These are phyloP conservation scores for Plagodis dolabraria DNA, from an alignment of 2,888 invertebrate species.

Conservation along the genomic window DNA sequence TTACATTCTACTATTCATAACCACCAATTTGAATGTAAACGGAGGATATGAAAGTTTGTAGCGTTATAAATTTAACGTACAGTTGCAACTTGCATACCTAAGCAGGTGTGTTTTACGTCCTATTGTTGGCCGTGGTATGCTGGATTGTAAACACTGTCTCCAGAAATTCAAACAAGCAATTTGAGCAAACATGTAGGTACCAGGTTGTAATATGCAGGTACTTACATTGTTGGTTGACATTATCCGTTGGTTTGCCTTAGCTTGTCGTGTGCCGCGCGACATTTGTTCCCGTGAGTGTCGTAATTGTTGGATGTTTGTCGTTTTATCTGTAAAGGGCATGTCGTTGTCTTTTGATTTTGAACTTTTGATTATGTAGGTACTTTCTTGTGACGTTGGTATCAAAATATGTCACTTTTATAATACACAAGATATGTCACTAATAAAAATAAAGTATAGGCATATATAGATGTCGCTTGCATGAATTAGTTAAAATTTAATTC, in stretches of 20 bases:
- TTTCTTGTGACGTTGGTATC: too few relatives aligned
- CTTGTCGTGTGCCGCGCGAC: slow-evolving; percentile 43
- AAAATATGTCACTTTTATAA: too few relatives aligned
- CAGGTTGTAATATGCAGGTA: slow-evolving; percentile 34
- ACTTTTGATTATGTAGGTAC: slow-evolving; percentile 11
- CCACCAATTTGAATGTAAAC: slow-evolving; percentile 35
- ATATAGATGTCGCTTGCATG: too few relatives aligned
- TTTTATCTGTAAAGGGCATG: slow-evolving; percentile 43
- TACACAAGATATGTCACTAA: too few relatives aligned
- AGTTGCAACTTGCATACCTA: slow-evolving; percentile 36
- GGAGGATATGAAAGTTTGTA: slow-evolving; percentile 38
- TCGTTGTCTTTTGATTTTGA: slow-evolving; percentile 33
- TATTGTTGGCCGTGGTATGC: slow-evolving; percentile 66
- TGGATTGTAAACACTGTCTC: slow-evolving; percentile 66
- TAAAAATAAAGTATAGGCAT: too few relatives aligned
- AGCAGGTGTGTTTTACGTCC: slow-evolving; percentile 45
- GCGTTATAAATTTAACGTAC: slow-evolving; percentile 39
- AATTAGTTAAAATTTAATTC: too few relatives aligned
- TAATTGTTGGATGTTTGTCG: slow-evolving; percentile 53
- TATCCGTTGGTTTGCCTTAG: slow-evolving; percentile 28
- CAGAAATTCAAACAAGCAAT: slow-evolving; percentile 63
- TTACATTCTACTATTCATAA: slow-evolving; percentile 25
- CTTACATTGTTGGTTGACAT: slow-evolving; percentile 47
- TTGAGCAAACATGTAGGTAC: slow-evolving; percentile 49
- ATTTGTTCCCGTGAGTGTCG: slow-evolving; percentile 51